A percentile compares a stretch with the other conserved stretches of the same genome.
phyloP scores from a whole-genome alignment of 2,888 invertebrate genomes.

The Heterodera filipjevi region DNA sequence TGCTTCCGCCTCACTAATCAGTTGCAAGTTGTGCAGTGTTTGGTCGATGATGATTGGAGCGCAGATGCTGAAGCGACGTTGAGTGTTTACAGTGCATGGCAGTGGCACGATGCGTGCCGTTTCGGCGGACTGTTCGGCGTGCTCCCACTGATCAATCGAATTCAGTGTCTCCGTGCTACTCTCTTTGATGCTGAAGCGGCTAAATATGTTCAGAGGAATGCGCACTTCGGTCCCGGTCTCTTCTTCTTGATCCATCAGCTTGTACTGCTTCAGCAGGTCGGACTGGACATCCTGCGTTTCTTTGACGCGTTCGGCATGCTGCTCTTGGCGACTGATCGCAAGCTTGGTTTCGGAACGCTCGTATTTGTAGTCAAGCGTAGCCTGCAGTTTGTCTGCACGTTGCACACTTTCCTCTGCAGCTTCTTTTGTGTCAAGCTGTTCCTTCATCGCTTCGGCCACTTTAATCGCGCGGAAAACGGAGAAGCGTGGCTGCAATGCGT shows the following conservation, averaged over 20 bases:
- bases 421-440: conserved; percentile 21
- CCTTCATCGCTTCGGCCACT: not conserved
- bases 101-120: not conserved
- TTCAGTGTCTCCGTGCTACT: conserved; percentile 29
- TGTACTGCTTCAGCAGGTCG: conserved; percentile 54
- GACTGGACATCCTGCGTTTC: conserved; percentile 49
- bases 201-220: conserved; percentile 15
- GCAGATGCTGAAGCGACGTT: conserved; percentile 9
- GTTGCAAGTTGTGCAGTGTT: not conserved
- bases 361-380: not conserved
- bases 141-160: conserved; percentile 22
- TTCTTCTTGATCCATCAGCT: conserved; percentile 54
- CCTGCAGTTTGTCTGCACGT: conserved; percentile 10
- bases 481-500: not conserved
- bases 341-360: conserved; percentile 19
- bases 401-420: conserved; percentile 8
- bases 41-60: conserved; percentile 27
- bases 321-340: conserved; percentile 11
- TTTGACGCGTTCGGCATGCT: conserved; percentile 26
- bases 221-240: conserved; percentile 48
- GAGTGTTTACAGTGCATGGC: not conserved
- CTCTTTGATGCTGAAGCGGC: conserved; percentile 19
- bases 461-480: not conserved
- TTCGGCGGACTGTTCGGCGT: not conserved
- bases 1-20: not conserved